Evolutionary conservation across 2,888 invertebrate species (phyloP).

Genomic region (Nemurella pictetii): DNA sequence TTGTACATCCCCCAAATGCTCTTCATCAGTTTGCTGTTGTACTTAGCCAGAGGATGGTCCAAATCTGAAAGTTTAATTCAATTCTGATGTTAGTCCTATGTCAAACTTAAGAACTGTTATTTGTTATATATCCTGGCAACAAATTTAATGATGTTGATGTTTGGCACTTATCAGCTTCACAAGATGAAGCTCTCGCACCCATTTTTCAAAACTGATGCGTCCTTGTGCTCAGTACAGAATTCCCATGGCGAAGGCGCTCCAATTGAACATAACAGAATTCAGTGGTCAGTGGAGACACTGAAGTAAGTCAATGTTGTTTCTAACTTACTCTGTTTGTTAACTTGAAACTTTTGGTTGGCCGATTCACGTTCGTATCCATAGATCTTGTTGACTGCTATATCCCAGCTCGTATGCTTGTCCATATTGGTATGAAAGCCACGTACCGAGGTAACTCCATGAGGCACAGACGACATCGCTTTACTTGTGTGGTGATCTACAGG

Average conservation of each 20-base stretch:
- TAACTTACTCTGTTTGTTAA: constrained; percentile 17
- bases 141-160: neutral
- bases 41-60: constrained; percentile 72
- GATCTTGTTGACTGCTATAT: constrained; percentile 6
- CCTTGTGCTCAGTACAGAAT: neutral
- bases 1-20: constrained; percentile 92
- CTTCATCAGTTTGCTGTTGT: constrained; percentile 86
- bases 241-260: neutral
- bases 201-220: neutral
- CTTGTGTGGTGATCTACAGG: constrained; percentile 52
- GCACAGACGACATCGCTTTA: constrained; percentile 70
- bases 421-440: constrained; percentile 66
- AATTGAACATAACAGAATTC: neutral
- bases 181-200: neutral
- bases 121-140: neutral
- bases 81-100: neutral
- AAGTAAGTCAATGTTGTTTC: neutral
- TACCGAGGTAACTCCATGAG: constrained; percentile 74
- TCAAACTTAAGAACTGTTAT: no score
- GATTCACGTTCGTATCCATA: constrained; percentile 43
- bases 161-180: neutral
- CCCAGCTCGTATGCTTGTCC: constrained; percentile 37
- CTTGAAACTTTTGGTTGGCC: constrained; percentile 10
- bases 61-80: constrained; percentile 55
- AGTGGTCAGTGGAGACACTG: neutral